Evolutionary conservation across 2,888 invertebrate species (phyloP).

Genomic region (Pseudococcus longispinus): DNA sequence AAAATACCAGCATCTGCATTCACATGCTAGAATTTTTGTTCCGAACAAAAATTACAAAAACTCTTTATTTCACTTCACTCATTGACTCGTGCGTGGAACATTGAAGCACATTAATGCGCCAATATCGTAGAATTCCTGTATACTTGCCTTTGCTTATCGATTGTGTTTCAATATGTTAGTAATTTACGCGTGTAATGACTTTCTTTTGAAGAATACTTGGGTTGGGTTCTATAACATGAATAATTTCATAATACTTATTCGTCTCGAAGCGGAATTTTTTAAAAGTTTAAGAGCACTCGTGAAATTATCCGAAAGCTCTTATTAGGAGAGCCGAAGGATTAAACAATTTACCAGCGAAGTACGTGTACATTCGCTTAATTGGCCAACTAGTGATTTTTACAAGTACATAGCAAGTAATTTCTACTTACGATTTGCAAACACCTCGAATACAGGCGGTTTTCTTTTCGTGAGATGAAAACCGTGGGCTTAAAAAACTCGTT

Average conservation of each 20-base stretch:
- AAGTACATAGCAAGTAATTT: neutral
- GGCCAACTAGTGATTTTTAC: neutral
- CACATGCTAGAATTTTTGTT: no score
- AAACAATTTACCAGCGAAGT: neutral
- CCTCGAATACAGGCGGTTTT: neutral
- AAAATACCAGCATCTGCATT: no score
- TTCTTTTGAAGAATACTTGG: neutral
- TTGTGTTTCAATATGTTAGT: neutral
- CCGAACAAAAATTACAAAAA: no score
- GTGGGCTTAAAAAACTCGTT: neutral
- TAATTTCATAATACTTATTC: neutral
- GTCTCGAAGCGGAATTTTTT: conserved; percentile 13
- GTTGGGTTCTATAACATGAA: neutral
- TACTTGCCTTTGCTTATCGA: neutral
- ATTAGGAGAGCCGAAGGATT: neutral
- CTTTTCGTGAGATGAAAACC: neutral
- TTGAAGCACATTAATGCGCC: no score
- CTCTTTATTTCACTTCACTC: no score
- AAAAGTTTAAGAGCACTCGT: conserved; percentile 6
- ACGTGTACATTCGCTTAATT: neutral
- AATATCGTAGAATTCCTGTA: neutral
- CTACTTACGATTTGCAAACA: neutral
- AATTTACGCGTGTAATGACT: neutral
- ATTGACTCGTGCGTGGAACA: neutral
- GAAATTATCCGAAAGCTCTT: conserved; percentile 4